phyloP scores from a whole-genome alignment of 2,888 invertebrate genomes.

The Eristalinus aeneus region DNA sequence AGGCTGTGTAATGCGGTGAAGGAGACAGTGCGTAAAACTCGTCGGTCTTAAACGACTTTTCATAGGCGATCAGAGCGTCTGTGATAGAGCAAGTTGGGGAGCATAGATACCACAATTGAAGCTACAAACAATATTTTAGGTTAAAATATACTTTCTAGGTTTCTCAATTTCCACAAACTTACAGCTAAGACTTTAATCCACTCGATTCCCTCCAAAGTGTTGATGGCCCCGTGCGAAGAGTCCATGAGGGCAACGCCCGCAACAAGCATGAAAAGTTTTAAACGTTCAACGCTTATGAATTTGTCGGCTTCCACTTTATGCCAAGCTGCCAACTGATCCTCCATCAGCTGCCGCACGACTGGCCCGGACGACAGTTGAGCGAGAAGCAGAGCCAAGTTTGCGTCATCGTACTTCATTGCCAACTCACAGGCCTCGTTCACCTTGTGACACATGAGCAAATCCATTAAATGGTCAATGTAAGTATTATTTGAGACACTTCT shows the following conservation, averaged over 20 bases:
- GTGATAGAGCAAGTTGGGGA: constrained; percentile 87
- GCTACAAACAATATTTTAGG: constrained; percentile 56
- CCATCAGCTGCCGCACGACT: constrained; percentile 84
- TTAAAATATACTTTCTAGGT: background rate
- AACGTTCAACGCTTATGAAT: constrained; percentile 83
- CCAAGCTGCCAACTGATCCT: constrained; percentile 90
- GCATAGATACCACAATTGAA: constrained; percentile 85
- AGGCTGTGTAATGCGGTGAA: constrained; percentile 75
- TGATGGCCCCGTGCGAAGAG: constrained; percentile 82
- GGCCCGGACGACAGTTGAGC: constrained; percentile 84
- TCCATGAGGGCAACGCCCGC: constrained; percentile 82
- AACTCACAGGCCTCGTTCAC: constrained; percentile 83
- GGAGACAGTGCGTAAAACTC: constrained; percentile 80
- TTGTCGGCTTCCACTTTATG: constrained; percentile 86
- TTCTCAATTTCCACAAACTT: constrained; percentile 42
- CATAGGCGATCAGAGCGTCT: constrained; percentile 87
- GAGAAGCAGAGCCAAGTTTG: constrained; percentile 84
- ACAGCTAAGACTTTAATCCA: constrained; percentile 92
- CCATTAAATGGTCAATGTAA: constrained; percentile 79
- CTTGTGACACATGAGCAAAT: constrained; percentile 81
- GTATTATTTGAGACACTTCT: constrained; percentile 76
- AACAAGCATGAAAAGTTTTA: constrained; percentile 86
- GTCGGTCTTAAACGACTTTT: constrained; percentile 83
- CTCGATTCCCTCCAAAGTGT: constrained; percentile 86
- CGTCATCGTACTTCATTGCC: constrained; percentile 83